Conservation (phyloP, 2,888 invertebrate species). For the Eupithecia abbreviata region DNA sequence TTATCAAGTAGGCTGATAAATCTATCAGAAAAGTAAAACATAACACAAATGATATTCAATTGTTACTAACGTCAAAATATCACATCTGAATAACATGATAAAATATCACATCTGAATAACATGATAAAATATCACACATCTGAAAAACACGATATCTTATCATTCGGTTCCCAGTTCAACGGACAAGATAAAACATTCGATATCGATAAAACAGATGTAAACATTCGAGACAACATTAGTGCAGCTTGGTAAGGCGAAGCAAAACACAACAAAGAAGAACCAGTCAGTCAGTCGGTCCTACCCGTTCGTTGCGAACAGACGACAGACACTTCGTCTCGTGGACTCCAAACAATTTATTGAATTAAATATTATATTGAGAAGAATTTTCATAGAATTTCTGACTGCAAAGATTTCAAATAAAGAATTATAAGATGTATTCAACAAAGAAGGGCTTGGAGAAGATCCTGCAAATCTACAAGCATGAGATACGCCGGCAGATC, state of each 20-base stretch:
- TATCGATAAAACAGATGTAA: conserved; percentile 76
- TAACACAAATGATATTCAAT: conserved; percentile 19
- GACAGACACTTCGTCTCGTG: conserved; percentile 43
- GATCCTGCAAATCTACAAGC: conserved; percentile 71
- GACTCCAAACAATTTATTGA: conserved; percentile 44
- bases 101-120: background rate
- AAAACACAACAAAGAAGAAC: conserved; percentile 78
- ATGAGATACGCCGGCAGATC: conserved; percentile 79
- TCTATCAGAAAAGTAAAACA: conserved; percentile 9
- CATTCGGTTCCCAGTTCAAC: conserved; percentile 29
- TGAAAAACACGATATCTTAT: conserved; percentile 31
- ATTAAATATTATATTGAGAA: conserved; percentile 47
- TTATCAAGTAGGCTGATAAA: background rate
- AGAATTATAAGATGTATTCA: conserved; percentile 66
- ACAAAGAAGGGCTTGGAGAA: conserved; percentile 73
- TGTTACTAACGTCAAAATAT: no score
- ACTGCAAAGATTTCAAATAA: conserved; percentile 21
- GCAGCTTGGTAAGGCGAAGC: conserved; percentile 66
- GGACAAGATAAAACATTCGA: conserved; percentile 53
- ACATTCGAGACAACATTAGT: conserved; percentile 67
- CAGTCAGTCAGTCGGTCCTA: conserved; percentile 68
- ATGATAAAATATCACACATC: conserved; percentile 9
- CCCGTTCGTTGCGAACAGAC: conserved; percentile 62
- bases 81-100: no score
- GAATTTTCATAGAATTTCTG: conserved; percentile 30